Base-by-base conservation (phyloP, 1,140 invertebrate species). In the Cydia fagiglandana region DNA sequence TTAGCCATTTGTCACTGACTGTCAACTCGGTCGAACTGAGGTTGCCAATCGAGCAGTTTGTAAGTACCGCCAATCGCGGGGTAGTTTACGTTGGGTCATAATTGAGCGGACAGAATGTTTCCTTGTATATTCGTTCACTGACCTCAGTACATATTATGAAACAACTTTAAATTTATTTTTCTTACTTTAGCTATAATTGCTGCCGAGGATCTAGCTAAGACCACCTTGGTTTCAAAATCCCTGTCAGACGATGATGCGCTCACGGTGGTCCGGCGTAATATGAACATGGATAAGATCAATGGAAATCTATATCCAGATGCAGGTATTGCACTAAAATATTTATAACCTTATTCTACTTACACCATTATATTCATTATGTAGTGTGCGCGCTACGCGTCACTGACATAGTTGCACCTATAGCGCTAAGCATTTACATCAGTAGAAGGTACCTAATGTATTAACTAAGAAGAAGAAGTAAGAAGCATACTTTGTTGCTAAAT, bases 171-270 rank as follows among this genome's bases (percentile, higher is more conserved):
- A 53, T n/a, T 10, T 9, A 7, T 61, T 61, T 10, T 10, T 24
- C n/a, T 76, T 13, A 77, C 88, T 86, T 47, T 80, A 91, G 88
- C 88, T 10, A 74, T 90, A 68, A 84, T 86, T 7, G 73, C 86
- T 5, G 82, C 81, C 38, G 84, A 76, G 73, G 85, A 87, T 10
- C 53, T 38, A 1, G 30, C 78, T 9, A 87, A 87, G 53, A 84
- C 79, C 0, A 85, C 85, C 1, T 74, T 88, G 4, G 87, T 88
- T 9, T 75, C 86, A 6, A 92, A 92, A 75, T 90, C 89, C 0
- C 75, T 91, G 7, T 89, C 90, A 10, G 86, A 88, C 41, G 90
- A 91, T 17, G 90, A 91, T 17, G 87, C 86, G 4, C 81, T 92
- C 7, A 81, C 80, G 61, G 85, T 91, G 28, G 83, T 85, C 7